Evolutionary conservation across 2,888 invertebrate species (phyloP), one percentile per base, ranked within the genome.

Genomic region (Pachliopta kotzebuea): DNA sequence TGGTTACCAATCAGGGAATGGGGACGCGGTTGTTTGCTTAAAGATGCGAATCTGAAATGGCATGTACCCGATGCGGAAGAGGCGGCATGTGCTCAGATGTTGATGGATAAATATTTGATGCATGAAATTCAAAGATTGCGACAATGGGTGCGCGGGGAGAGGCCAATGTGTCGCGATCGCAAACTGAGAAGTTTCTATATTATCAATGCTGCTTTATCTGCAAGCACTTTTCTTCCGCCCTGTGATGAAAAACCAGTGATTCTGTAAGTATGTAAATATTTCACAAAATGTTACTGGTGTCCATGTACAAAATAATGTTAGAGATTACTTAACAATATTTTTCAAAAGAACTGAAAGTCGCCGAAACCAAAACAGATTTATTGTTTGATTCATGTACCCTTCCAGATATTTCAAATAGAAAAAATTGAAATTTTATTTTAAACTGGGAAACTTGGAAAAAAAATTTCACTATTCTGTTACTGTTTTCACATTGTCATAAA

Each of bases 1-100:
- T 95, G 94, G 87, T 88, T 96, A 55, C 94, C 96, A 14, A 92
- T 97, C 24, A 92, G 94, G 24, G 95, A 97, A 71, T 98, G 98
- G 98, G 98, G 97, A 0, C 92, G 93, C 66, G 92, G 95, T 0
- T 93, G 94, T 21, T 88, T 95, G 71, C 82, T 96, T 23, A 89
- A 94, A 63, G 92, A 94, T 29, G 87, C 95, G 21, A 89, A 94
- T 9, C 86, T 97, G 23, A 88, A 94, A 52, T 98, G 97, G 97
- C 96, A 96, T 76, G 88, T 95, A 56, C 97, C 98, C 0, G 93
- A 91, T 24, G 88, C 92, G 24, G 93, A 93, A 50, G 97, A 97
- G 79, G 92, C 96, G 0, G 82, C 86, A 0, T 93, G 94, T 68
- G 94, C 95, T 1, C 94, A 95, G 73, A 87, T 90, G 74, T 77